Conservation (phyloP, 2,113 vertebrate genomes). For the Platichthys flesus region DNA sequence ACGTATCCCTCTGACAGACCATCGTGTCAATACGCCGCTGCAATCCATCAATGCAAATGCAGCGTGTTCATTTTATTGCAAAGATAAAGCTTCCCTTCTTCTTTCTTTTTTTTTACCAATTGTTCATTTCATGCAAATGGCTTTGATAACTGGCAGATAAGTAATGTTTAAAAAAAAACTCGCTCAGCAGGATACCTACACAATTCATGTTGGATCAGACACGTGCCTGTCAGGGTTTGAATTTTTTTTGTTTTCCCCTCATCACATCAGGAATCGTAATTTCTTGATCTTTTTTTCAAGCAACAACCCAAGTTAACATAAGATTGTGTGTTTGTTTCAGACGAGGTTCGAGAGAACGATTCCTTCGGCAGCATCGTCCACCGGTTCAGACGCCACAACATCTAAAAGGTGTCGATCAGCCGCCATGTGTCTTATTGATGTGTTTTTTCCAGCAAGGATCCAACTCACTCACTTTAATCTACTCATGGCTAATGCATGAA, state of each 20-base stretch:
- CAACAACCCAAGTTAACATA: not conserved
- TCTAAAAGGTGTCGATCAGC: slow-evolving; percentile 22
- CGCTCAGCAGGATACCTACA: slow-evolving; percentile 32
- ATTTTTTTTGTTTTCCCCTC: not conserved
- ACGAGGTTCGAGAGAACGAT: not conserved
- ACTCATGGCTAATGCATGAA: slow-evolving; percentile 28
- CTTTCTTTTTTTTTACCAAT: not conserved
- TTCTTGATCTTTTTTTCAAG: not conserved
- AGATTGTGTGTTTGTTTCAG: not conserved
- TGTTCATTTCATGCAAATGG: slow-evolving; percentile 46
- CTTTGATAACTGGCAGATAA: slow-evolving; percentile 55
- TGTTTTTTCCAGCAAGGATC: slow-evolving; percentile 12
- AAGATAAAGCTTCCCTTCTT: slow-evolving; percentile 6
- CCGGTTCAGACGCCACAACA: slow-evolving; percentile 19
- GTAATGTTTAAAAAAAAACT: not conserved
- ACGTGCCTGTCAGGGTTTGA: not conserved
- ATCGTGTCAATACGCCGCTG: slow-evolving; percentile 59
- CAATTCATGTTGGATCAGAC: slow-evolving; percentile 17
- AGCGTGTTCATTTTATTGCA: slow-evolving; percentile 25
- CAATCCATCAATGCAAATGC: slow-evolving; percentile 63
- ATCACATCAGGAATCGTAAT: not conserved
- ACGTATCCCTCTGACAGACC: slow-evolving; percentile 61
- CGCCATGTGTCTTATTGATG: slow-evolving; percentile 28
- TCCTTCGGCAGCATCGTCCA: not conserved
- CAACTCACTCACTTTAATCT: slow-evolving; percentile 24